Conservation (phyloP, 2,113 vertebrate genomes). For the Oryzias curvinotus region DNA sequence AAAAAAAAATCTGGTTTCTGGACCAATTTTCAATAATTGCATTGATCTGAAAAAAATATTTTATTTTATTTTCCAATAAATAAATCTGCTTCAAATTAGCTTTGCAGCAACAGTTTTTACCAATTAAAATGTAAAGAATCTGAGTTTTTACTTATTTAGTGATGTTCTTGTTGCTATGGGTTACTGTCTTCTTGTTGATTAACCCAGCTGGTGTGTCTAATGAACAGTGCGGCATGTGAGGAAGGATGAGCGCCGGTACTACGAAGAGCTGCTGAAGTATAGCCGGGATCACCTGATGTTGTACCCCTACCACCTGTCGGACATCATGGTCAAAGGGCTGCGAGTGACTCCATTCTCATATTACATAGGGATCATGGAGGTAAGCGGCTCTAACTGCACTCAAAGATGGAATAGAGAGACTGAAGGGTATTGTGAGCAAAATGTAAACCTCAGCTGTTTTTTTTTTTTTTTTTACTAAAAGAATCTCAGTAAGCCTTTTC, state of each 20-base stretch:
- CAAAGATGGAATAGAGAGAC: background rate
- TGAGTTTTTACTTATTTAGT: too few relatives aligned
- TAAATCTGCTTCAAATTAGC: too few relatives aligned
- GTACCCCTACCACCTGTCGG: conserved; percentile 97
- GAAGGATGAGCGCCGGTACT: conserved; percentile 97
- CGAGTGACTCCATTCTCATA: conserved; percentile 96
- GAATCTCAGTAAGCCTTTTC: conserved; percentile 4
- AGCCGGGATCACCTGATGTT: conserved; percentile 98
- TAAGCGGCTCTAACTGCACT: conserved; percentile 51
- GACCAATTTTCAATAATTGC: too few relatives aligned
- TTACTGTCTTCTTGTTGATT: too few relatives aligned
- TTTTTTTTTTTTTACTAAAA: background rate
- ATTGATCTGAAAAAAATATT: too few relatives aligned
- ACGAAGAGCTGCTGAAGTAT: conserved; percentile 96
- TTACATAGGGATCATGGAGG: conserved; percentile 98
- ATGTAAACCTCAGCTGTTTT: background rate
- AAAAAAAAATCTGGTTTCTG: too few relatives aligned
- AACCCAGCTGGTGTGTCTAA: conserved; percentile 6
- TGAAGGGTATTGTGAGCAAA: background rate
- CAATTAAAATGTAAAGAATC: too few relatives aligned
- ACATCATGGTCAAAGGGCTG: conserved; percentile 98
- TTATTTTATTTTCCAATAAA: too few relatives aligned
- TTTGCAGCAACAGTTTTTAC: too few relatives aligned
- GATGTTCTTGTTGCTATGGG: too few relatives aligned
- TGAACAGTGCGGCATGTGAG: conserved; percentile 92